phyloP scores from a whole-genome alignment of 2,113 vertebrate genomes.

The Callopanchax toddi region DNA sequence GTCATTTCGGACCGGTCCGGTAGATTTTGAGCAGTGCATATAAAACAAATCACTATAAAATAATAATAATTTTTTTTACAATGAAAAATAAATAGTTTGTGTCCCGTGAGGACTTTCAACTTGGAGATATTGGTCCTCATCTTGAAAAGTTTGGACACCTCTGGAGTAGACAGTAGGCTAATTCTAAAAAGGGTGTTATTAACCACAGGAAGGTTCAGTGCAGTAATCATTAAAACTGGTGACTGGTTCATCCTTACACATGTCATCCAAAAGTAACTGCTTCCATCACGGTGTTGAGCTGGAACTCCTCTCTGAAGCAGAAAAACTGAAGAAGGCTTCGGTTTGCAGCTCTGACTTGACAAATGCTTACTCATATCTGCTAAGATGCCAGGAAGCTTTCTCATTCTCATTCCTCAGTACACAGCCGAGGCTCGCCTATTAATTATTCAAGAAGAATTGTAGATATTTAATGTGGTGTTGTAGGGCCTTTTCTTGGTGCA shows the following conservation, averaged over 20 bases:
- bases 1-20: too few relatives aligned
- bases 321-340: conserved; percentile 44
- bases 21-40: too few relatives aligned
- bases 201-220: too few relatives aligned
- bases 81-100: too few relatives aligned
- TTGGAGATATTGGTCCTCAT: too few relatives aligned
- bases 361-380: conserved; percentile 72
- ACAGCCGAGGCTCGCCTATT: conserved; percentile 50
- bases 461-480: conserved; percentile 76
- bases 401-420: conserved; percentile 53
- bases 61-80: too few relatives aligned
- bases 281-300: conserved; percentile 47
- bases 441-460: conserved; percentile 70
- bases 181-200: too few relatives aligned
- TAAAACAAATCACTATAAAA: too few relatives aligned
- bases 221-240: too few relatives aligned
- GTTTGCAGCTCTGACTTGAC: conserved; percentile 59
- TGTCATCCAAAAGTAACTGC: conserved; percentile 37
- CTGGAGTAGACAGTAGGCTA: too few relatives aligned
- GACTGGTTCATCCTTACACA: not conserved
- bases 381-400: conserved; percentile 66
- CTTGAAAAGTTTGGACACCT: too few relatives aligned
- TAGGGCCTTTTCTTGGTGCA: conserved; percentile 33
- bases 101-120: too few relatives aligned
- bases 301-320: conserved; percentile 29